Percentiles rank a stretch among this genome's conserved stretches.
These are phyloP conservation scores for Diacarnus erythraeanus DNA, from an alignment of 37 sponge, comb jelly and placozoan genomes.

Conservation along the genomic window DNA sequence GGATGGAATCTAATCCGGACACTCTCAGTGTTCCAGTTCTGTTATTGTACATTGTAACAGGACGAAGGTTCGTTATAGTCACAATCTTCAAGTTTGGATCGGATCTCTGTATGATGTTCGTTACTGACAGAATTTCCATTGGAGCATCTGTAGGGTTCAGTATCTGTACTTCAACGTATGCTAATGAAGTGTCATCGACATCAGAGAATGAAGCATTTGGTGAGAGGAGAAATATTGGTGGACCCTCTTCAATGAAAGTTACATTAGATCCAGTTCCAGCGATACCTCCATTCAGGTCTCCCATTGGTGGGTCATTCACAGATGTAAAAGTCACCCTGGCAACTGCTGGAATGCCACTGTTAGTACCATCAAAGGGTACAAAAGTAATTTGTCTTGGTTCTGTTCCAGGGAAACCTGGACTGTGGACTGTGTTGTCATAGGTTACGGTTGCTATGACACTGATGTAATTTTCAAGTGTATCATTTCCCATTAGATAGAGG, in stretches of 20 bases:
- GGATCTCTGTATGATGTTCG: constrained; percentile 21
- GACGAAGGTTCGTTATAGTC: constrained; percentile 12
- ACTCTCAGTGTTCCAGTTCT: constrained; percentile 48
- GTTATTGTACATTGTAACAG: constrained; percentile 21
- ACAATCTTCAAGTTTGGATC: constrained; percentile 14
- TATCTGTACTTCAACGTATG: constrained; percentile 51
- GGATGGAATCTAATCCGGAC: constrained; percentile 59
- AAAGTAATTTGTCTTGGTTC: constrained; percentile 71
- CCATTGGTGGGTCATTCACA: constrained; percentile 81
- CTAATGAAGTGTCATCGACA: constrained; percentile 65
- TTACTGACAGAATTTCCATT: constrained; percentile 56
- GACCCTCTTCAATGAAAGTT: constrained; percentile 67
- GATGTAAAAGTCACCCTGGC: constrained; percentile 64
- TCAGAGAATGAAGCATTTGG: constrained; percentile 56
- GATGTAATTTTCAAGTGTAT: constrained; percentile 66
- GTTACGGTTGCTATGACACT: constrained; percentile 55
- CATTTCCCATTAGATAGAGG: constrained; percentile 57
- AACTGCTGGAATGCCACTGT: constrained; percentile 41
- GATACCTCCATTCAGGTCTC: constrained; percentile 67
- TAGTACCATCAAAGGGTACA: constrained; percentile 72
- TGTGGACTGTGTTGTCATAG: constrained; percentile 69
- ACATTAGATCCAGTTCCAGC: constrained; percentile 23
- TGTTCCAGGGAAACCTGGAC: constrained; percentile 80
- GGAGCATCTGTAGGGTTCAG: constrained; percentile 49
- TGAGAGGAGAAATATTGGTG: constrained; percentile 36